Evolutionary conservation across 2,113 vertebrate species (phyloP).

Genomic region (Struthidea cinerea): DNA sequence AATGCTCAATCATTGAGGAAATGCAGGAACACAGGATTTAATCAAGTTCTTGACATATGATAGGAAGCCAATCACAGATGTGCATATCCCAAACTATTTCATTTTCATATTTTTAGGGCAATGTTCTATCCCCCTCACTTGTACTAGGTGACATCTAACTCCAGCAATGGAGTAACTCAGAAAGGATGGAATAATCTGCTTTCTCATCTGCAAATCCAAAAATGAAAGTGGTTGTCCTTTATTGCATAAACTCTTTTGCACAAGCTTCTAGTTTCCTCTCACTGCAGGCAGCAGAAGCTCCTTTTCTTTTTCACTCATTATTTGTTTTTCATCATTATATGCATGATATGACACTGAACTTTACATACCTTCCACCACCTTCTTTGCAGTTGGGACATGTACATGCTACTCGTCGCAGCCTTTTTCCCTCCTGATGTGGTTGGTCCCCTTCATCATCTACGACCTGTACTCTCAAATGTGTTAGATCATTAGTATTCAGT

Average conservation of each 20-base stretch:
- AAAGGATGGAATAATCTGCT: background rate
- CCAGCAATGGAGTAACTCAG: background rate
- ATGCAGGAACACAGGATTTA: background rate
- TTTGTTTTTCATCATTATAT: background rate
- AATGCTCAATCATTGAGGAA: constrained; percentile 13
- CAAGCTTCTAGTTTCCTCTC: background rate
- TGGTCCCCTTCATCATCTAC: constrained; percentile 94
- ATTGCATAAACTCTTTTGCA: background rate
- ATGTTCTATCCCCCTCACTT: background rate
- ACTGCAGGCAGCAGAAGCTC: background rate
- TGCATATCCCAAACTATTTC: background rate
- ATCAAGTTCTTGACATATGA: constrained; percentile 4
- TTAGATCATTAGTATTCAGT: constrained; percentile 93
- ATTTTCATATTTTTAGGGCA: constrained; percentile 3
- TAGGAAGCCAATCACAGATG: background rate
- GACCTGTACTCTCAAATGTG: constrained; percentile 90
- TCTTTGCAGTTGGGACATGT: constrained; percentile 99
- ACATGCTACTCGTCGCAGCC: constrained; percentile 93
- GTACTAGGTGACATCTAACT: background rate
- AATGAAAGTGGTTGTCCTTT: background rate
- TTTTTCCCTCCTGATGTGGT: constrained; percentile 91
- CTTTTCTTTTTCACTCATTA: background rate
- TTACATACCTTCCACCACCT: constrained; percentile 89
- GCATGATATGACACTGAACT: background rate
- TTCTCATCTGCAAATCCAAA: background rate